Evolutionary conservation across 2,113 vertebrate species (phyloP).

Genomic region (Todiramphus chloris): DNA sequence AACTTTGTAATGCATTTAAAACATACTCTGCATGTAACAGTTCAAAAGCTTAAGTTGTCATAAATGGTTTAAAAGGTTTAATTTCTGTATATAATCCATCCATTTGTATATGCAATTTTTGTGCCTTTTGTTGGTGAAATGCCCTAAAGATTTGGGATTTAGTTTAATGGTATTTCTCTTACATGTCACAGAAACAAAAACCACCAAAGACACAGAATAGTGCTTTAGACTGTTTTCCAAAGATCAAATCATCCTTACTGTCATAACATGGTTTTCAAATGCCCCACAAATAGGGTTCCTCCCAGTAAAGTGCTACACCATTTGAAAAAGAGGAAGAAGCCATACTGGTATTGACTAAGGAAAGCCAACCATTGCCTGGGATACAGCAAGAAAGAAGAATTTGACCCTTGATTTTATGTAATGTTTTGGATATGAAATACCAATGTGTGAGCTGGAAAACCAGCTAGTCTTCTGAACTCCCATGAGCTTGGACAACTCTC

Average conservation of each 20-base stretch:
- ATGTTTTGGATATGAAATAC: background rate
- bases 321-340: background rate
- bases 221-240: background rate
- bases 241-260: background rate
- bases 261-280: background rate
- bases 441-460: background rate
- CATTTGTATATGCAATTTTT: background rate
- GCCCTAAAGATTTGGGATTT: background rate
- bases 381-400: background rate
- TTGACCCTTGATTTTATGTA: fast-evolving
- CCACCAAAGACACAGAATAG: background rate
- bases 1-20: background rate
- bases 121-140: background rate
- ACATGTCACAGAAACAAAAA: background rate
- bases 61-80: background rate
- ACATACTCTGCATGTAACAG: background rate
- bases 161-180: background rate
- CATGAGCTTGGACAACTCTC: background rate
- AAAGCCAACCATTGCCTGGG: background rate
- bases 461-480: slow-evolving; percentile 17
- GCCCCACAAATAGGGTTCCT: background rate
- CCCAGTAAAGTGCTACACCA: background rate
- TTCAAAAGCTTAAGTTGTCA: background rate
- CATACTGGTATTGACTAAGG: background rate
- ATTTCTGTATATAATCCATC: background rate